phyloP scores from a whole-genome alignment of 2,113 vertebrate species.

The Laticauda colubrina region DNA sequence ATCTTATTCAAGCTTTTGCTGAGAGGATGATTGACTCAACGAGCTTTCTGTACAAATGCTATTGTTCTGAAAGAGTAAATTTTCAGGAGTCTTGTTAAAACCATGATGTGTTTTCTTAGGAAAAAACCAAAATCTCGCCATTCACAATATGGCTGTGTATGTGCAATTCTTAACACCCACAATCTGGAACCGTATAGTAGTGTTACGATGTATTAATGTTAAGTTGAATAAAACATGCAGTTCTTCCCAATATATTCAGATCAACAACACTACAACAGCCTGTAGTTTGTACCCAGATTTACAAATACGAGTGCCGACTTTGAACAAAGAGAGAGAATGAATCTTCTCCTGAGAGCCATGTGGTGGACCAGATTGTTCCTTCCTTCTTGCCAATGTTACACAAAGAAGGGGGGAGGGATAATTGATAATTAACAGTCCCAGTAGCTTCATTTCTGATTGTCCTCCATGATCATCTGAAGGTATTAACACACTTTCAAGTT shows the following conservation, averaged over 20 bases:
- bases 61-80: not conserved
- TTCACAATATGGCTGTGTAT: not conserved
- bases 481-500: not conserved
- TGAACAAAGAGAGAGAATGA: not conserved
- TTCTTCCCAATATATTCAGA: not conserved
- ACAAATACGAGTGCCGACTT: not conserved
- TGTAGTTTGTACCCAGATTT: not conserved
- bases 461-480: not conserved
- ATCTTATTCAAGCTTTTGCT: not conserved
- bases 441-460: not conserved
- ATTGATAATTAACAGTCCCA: not conserved
- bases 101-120: not conserved
- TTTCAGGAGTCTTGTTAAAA: not conserved
- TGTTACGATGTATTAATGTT: not conserved
- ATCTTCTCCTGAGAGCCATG: not conserved
- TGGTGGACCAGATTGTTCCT: not conserved
- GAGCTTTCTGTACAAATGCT: not conserved
- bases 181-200: conserved; percentile 26
- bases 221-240: not conserved
- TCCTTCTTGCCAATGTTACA: not conserved
- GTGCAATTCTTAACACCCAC: not conserved
- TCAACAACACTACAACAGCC: conserved; percentile 4
- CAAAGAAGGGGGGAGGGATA: not conserved
- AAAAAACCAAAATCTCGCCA: not conserved
- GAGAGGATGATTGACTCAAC: not conserved